Evolutionary conservation across 92 coral and sea anemone genomes (phyloP), one percentile per base, ranked within the genome.

Genomic region (Phenganax stokvisi): DNA sequence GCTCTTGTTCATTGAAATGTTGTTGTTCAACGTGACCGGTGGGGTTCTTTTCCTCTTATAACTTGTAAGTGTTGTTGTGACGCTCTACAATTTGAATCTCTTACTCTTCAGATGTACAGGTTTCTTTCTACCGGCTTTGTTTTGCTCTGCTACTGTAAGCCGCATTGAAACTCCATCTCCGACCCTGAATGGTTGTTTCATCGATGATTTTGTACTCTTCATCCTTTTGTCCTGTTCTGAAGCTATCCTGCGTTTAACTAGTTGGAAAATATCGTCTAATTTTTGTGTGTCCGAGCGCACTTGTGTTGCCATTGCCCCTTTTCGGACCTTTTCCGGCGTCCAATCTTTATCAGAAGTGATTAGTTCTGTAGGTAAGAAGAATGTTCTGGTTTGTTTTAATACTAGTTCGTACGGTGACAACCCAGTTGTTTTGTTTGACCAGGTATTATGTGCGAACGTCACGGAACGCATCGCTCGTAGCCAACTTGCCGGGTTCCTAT

Each of bases 51-150:
- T 75, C 80, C 51, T 4, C 65, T 75, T 29, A 67, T 47, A 75
- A 3, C 80, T 75, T 75, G 80, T 75, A 55, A 11, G 62, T 54
- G 80, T 75, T 75, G 66, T 54, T 0, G 65, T 75, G 62, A 47
- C 80, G 80, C 47, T 75, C 80, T 75, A 75, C 44, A 9, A 75
- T 51, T 16, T 29, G 28, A 55, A 56, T n/a, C 80, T 4, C 0
- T 75, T 75, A 68, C 73, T 68, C 73, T 64, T 64, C 10, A 64
- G 12, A 17, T 10, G 51, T 44, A 5, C 73, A 12, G 31, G 10
- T 20, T 44, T 68, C 54, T 68, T 68, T 10, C 73, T 55, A 20
- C 73, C 53, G 0, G 5, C 16, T 30, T 68, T 68, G 54, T 68
- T 68, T 20, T 55, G 17, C 16, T 31, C 73, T 1, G 53, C 1